Evolutionary conservation across 2,113 vertebrate species (phyloP).

Genomic region (Psilopogon haemacephalus): DNA sequence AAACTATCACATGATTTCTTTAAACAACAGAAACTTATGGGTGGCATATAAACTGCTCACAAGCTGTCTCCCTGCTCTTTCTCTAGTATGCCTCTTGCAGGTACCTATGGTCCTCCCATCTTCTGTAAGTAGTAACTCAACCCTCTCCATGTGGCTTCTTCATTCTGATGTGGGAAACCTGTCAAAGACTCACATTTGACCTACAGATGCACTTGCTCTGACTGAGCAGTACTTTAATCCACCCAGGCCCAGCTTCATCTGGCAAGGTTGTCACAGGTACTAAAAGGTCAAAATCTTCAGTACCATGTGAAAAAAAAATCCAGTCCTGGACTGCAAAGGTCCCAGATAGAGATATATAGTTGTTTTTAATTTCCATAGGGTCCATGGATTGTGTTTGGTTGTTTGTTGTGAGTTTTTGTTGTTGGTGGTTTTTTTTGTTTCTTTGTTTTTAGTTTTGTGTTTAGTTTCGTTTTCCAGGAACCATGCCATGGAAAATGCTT

Average conservation of each 20-base stretch:
- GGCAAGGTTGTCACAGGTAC: not conserved
- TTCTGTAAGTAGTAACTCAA: not conserved
- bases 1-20: not conserved
- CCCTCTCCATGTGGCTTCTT: not conserved
- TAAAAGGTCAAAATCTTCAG: not conserved
- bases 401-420: too few species aligned
- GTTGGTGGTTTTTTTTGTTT: too few species aligned
- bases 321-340: not conserved
- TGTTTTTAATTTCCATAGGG: not conserved
- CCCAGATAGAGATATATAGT: not conserved
- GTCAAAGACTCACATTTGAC: not conserved
- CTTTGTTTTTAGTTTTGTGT: not conserved
- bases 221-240: not conserved
- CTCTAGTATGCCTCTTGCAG: not conserved
- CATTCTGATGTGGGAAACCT: not conserved
- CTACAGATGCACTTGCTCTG: not conserved
- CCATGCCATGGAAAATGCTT: not conserved
- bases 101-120: not conserved
- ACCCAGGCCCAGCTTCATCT: not conserved
- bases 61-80: not conserved
- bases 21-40: not conserved
- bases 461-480: not conserved
- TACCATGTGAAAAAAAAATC: not conserved
- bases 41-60: not conserved
- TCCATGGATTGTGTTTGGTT: too few species aligned